Conservation (phyloP, 2,113 vertebrate genomes). For the Solea solea region DNA sequence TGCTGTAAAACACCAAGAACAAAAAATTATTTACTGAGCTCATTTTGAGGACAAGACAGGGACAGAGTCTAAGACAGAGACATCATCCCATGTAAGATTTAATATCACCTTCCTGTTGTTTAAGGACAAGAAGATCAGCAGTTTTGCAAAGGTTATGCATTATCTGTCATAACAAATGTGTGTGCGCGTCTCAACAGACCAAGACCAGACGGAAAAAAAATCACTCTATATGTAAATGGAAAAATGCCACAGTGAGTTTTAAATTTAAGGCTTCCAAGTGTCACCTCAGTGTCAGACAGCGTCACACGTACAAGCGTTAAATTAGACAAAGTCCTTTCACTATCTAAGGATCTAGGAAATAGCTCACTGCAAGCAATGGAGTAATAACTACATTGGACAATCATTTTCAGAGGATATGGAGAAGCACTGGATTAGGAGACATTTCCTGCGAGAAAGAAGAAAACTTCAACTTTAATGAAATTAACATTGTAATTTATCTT, state of each 20-base stretch:
- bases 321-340: background rate
- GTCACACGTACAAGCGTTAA: background rate
- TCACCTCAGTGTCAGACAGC: background rate
- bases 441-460: background rate
- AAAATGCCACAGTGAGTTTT: background rate
- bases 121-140: background rate
- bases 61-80: background rate
- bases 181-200: background rate
- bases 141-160: background rate
- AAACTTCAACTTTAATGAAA: background rate
- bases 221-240: background rate
- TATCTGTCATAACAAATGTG: background rate
- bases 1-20: too few species aligned
- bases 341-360: background rate
- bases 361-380: background rate
- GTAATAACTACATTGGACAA: slow-evolving; percentile 6
- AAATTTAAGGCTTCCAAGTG: background rate
- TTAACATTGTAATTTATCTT: background rate
- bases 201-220: background rate
- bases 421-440: background rate
- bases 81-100: too few species aligned
- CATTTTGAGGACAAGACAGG: background rate
- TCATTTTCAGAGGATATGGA: slow-evolving; percentile 11
- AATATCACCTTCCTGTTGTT: too few species aligned
- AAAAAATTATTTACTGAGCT: too few species aligned